A percentile compares a stretch with the other conserved stretches of the same genome.
Conservation (phyloP, 2,797 vertebrate genomes). For the Jordanella pulchra region DNA sequence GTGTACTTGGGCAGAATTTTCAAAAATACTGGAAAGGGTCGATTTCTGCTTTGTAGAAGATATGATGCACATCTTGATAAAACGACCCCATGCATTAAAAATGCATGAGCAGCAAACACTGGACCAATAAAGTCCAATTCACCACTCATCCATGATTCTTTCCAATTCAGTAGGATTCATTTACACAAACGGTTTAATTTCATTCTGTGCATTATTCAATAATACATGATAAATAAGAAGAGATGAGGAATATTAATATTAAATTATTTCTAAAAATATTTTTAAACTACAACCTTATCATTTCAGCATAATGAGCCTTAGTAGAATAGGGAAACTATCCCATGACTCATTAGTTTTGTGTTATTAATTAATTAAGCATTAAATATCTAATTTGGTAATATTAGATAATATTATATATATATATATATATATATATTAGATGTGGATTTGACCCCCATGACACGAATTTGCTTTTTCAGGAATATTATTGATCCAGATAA, state of each 20-base stretch:
- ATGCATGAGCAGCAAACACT: not conserved
- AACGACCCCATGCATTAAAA: not conserved
- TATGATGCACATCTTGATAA: not conserved
- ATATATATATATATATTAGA: too few relatives aligned
- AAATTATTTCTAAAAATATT: too few relatives aligned
- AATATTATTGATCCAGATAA: too few relatives aligned
- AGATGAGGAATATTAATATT: too few relatives aligned
- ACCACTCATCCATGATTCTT: not conserved
- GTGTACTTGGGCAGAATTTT: not conserved
- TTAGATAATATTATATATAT: too few relatives aligned
- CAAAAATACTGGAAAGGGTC: too few relatives aligned
- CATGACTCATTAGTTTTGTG: not conserved
- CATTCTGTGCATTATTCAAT: too few relatives aligned
- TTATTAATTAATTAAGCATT: not conserved
- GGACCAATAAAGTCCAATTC: not conserved
- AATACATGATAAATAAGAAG: too few relatives aligned
- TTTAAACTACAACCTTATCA: too few relatives aligned
- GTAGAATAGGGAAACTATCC: too few relatives aligned
- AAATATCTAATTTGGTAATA: not conserved
- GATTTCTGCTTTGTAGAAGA: not conserved
- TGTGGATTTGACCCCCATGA: not conserved
- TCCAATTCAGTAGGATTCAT: not conserved
- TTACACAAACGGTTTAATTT: not conserved
- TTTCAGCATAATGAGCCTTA: too few relatives aligned
- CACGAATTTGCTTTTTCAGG: not conserved